These are phyloP conservation scores for Lepilemur septentrionalis DNA, from an alignment of 2,797 vertebrate genomes.

Conservation along the genomic window DNA sequence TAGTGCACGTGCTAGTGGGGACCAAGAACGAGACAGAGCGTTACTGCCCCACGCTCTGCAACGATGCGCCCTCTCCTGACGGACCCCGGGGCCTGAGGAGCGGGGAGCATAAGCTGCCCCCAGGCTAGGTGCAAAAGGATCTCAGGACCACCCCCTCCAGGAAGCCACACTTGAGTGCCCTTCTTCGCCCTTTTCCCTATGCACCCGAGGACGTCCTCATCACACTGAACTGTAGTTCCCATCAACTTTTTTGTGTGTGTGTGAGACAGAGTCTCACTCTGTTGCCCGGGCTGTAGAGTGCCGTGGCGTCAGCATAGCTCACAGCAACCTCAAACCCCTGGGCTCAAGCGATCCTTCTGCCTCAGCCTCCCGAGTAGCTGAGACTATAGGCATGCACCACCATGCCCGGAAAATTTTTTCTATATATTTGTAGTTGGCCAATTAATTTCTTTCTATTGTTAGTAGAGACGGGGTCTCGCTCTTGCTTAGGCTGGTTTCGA, in stretches of 20 bases:
- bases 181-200: not conserved
- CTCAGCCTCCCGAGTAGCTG: no score
- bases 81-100: not conserved
- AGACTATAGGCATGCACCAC: no score
- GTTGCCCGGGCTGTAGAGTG: no score
- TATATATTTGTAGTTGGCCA: no score
- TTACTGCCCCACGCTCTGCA: not conserved
- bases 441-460: no score
- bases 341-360: no score
- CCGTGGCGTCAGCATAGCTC: no score
- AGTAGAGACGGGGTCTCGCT: no score
- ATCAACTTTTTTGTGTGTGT: not conserved
- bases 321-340: no score
- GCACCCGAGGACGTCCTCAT: not conserved
- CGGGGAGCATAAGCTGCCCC: not conserved
- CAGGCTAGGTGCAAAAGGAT: not conserved
- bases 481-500: no score
- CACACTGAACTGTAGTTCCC: not conserved
- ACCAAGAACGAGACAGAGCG: not conserved
- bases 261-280: no score
- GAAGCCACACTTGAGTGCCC: not conserved
- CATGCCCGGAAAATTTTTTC: no score
- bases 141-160: not conserved
- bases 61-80: not conserved
- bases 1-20: not conserved